These are phyloP conservation scores for Scatophagus argus DNA, from an alignment of 2,113 vertebrate species.

Conservation along the genomic window DNA sequence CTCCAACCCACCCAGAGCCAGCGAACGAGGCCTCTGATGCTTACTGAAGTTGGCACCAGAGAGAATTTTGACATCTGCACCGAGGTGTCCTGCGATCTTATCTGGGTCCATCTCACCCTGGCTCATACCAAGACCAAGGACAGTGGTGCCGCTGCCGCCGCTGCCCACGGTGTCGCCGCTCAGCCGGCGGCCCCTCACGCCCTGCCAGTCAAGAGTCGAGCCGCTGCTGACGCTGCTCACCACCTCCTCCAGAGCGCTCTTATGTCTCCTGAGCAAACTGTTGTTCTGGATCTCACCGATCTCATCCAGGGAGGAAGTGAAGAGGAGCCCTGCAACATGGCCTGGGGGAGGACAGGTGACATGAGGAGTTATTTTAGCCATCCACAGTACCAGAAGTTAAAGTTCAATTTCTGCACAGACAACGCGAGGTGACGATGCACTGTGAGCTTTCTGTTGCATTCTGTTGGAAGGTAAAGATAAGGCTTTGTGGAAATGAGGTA, in stretches of 20 bases:
- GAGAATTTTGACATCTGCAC: conserved; percentile 74
- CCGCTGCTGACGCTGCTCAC: conserved; percentile 81
- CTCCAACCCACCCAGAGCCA: conserved; percentile 77
- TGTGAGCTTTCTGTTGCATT: too few relatives aligned
- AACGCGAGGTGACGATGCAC: too few relatives aligned
- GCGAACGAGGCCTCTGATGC: conserved; percentile 83
- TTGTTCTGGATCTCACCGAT: conserved; percentile 80
- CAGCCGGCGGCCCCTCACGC: conserved; percentile 79
- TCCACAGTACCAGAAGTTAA: neutral
- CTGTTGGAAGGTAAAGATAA: neutral
- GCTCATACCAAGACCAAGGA: conserved; percentile 70
- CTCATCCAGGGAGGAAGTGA: conserved; percentile 87
- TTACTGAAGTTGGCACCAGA: conserved; percentile 43
- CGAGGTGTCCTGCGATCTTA: conserved; percentile 72
- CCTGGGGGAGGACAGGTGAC: conserved; percentile 57
- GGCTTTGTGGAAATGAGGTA: neutral
- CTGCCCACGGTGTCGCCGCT: conserved; percentile 83
- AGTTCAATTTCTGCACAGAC: neutral
- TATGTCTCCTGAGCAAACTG: conserved; percentile 86
- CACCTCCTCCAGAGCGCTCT: conserved; percentile 85
- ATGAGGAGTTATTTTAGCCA: neutral
- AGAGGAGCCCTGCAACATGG: conserved; percentile 86
- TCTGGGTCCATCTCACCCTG: conserved; percentile 75
- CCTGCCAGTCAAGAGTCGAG: conserved; percentile 80
- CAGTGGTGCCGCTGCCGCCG: conserved; percentile 61